Conservation (phyloP, 1,140 invertebrate genomes). For the Drosophila serrata region DNA sequence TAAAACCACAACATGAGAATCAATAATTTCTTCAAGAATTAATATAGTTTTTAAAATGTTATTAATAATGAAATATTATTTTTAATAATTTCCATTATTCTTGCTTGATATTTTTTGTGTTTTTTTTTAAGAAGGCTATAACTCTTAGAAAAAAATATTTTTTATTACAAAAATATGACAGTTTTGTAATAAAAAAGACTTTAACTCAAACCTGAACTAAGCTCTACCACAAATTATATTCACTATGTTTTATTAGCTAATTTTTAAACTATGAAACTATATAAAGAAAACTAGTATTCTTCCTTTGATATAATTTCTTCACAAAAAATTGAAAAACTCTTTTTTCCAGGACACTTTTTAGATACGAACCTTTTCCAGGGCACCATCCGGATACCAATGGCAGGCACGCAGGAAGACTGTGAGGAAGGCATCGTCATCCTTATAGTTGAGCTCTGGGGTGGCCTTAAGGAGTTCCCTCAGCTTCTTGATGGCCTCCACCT, state of each 20-base stretch:
- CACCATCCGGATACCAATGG: constrained; percentile 93
- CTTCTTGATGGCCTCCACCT: constrained; percentile 87
- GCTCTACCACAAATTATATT: not conserved
- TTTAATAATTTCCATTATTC: too few relatives aligned
- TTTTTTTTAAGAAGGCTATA: too few relatives aligned
- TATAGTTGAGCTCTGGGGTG: constrained; percentile 88
- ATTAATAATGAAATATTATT: too few relatives aligned
- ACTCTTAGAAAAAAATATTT: too few relatives aligned
- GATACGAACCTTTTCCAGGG: constrained; percentile 89
- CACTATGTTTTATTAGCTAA: not conserved
- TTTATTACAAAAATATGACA: too few relatives aligned
- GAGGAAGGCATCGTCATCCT: constrained; percentile 91
- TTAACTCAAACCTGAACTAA: not conserved
- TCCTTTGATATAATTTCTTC: not conserved
- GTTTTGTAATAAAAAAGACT: not conserved
- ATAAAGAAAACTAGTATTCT: not conserved
- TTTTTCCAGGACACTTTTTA: not conserved
- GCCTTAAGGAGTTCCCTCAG: constrained; percentile 89
- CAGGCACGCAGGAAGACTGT: constrained; percentile 91
- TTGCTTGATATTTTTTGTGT: not conserved
- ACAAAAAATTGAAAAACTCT: not conserved
- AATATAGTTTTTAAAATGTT: too few relatives aligned
- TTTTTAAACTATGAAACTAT: not conserved
- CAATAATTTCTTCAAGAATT: not conserved
- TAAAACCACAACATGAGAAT: not conserved